Evolutionary conservation across 2,113 vertebrate genomes (phyloP), one percentile per base, ranked within the genome.

Genomic region (Columba janthina): DNA sequence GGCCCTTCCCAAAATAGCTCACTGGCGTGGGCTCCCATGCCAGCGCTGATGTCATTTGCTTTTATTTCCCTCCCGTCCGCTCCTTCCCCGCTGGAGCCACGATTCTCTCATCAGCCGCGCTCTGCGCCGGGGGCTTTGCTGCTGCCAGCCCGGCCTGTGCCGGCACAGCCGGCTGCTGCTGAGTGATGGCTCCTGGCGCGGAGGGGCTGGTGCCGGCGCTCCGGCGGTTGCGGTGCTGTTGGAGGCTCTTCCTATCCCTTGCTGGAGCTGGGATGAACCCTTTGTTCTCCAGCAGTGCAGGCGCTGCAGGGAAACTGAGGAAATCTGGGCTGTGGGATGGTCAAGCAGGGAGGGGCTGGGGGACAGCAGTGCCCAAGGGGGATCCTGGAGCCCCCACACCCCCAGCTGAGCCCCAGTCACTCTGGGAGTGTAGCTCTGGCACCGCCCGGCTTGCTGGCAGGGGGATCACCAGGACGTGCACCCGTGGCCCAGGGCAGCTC

Each of bases 11-110:
- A 42, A 97, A 98, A 98, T 97, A 98, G 90, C 97, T 95, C 36
- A 11, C 89, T 3, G 71, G 80, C 66, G 92, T 93, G 96, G 91
- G 95, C 97, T 97, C 79, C 94, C 75, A 1, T 94, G 85, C 97
- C 86, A 94, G 87, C 94, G n/a, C 91, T 98, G 97, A 98, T 96
- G 97, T 97, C 96, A 98, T 93, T 96, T 96, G 96, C 96, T 97
- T 95, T 94, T 88, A 86, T 95, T 95, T 97, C 95, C 94, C 97
- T 96, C 95, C 91, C 81, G 87, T 81, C 50, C 51, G 71, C n/a
- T 58, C 83, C 70, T 56, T 95, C 90, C 79, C 51, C 3, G 26
- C 87, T 40, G 38, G 90, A 93, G 86, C 85, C 61, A 2, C 34
- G 8, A 50, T 46, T 85, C 90, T 38, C 81, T 80, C 88, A 26